Conservation (phyloP, 2,797 vertebrate genomes). For the Gadopsis marmoratus region DNA sequence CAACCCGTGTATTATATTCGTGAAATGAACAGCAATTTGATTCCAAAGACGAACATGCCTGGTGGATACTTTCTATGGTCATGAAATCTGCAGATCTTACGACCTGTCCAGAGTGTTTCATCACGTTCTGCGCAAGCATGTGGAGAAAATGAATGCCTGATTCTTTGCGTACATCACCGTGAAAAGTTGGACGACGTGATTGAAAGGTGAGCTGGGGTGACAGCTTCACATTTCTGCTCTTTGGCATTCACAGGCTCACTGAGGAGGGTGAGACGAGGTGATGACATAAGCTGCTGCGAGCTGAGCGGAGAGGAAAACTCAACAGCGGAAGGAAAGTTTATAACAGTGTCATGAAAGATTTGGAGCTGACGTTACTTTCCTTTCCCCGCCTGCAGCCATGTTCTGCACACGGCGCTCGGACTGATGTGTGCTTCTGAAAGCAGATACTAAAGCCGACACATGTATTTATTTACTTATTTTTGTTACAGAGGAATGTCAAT, state of each 20-base stretch:
- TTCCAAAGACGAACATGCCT: background rate
- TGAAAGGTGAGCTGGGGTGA: constrained; percentile 34
- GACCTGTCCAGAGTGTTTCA: background rate
- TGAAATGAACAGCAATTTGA: background rate
- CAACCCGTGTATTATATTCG: background rate
- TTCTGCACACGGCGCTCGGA: background rate
- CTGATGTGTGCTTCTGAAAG: constrained; percentile 23
- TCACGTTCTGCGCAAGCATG: background rate
- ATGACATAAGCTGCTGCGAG: constrained; percentile 56
- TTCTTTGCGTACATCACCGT: background rate
- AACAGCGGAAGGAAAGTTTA: constrained; percentile 46
- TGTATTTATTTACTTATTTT: background rate
- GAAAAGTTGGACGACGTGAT: background rate
- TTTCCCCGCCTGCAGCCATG: constrained; percentile 56
- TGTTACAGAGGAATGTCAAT: too few species aligned
- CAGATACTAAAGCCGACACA: background rate
- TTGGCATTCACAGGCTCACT: background rate
- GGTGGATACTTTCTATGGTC: background rate
- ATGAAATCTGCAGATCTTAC: background rate
- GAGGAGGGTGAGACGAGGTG: constrained; percentile 37
- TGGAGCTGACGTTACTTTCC: constrained; percentile 52
- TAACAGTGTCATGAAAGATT: constrained; percentile 55
- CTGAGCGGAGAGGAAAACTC: constrained; percentile 37
- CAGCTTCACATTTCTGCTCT: constrained; percentile 1
- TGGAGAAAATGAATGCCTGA: background rate